phyloP scores from a whole-genome alignment of 2,888 invertebrate species.

The Napeogenes inachia region DNA sequence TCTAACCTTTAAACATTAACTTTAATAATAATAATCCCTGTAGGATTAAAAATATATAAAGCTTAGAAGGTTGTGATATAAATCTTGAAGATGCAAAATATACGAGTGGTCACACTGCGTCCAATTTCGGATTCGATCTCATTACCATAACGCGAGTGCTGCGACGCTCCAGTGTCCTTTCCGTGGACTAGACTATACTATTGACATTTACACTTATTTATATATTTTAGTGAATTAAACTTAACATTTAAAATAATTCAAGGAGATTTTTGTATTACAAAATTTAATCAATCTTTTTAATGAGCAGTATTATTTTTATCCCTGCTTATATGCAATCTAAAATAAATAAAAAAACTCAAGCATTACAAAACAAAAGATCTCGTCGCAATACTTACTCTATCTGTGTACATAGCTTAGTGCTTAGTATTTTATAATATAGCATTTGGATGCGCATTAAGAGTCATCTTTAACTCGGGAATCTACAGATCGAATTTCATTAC shows the following conservation, averaged over 20 bases:
- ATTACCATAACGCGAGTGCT: constrained; percentile 70
- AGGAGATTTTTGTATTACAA: too few species aligned
- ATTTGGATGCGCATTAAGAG: constrained; percentile 71
- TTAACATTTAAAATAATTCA: not conserved
- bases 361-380: not conserved
- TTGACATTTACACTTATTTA: not conserved
- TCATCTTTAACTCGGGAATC: constrained; percentile 64
- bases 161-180: constrained; percentile 42
- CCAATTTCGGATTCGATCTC: constrained; percentile 70
- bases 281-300: not conserved
- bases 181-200: constrained; percentile 26
- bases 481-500: constrained; percentile 67
- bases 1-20: too few species aligned
- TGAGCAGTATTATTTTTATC: not conserved
- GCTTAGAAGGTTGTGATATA: constrained; percentile 18
- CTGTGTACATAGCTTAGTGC: not conserved
- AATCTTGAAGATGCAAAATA: constrained; percentile 38
- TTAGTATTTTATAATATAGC: constrained; percentile 56
- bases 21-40: too few species aligned
- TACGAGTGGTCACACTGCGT: constrained; percentile 49
- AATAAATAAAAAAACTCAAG: not conserved
- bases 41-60: not conserved
- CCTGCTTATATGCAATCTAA: not conserved
- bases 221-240: not conserved
- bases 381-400: not conserved